Evolutionary conservation across 2,113 vertebrate species (phyloP), one percentile per base, ranked within the genome.

Genomic region (Corvus cornix): DNA sequence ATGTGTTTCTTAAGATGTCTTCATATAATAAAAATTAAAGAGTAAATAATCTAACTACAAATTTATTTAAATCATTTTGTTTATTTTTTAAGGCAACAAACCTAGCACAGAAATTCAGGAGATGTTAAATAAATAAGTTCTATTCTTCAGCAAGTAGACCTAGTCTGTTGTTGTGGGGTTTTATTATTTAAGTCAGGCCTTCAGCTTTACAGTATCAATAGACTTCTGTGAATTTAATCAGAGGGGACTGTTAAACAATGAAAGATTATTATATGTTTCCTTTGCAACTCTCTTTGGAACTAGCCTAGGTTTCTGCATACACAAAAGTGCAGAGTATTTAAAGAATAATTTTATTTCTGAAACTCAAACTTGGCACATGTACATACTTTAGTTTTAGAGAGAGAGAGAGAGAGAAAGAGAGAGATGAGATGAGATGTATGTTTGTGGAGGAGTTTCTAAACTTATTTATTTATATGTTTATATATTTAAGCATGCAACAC

Each of bases 261-360:
- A 39, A 74, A 74, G 8, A 30, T 15, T 72, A 53, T 17, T 51
- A 75, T 3, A 8, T 1, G 2, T 66, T 77, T 87, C 31, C 14
- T 59, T 64, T 69, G 37, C 44, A 73, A n/a, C 3, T 27, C 7
- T 53, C 37, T 56, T 69, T 60, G 41, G 26, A 82, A 60, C 8
- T 58, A 49, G 24, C 8, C 15, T 30, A 60, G 27, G 11, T 39
- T 82, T 66, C 53, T 46, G 3, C 46, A 66, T 3, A 17, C 6
- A 58, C 2, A 74, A 37, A 84, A 84, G 80, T 18, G 6, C 15
- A 84, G 18, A 39, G 6, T 86, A 79, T 68, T 14, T n/a, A 39
- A 93, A 82, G 22, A 84, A 69, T 75, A 48, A 31, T 78, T 95
- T 68, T 77, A 82, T 80, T 94, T 93, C 78, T 90, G 44, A 89